Evolutionary conservation across 2,888 invertebrate genomes (phyloP).

Genomic region (Cataglyphis cursor): DNA sequence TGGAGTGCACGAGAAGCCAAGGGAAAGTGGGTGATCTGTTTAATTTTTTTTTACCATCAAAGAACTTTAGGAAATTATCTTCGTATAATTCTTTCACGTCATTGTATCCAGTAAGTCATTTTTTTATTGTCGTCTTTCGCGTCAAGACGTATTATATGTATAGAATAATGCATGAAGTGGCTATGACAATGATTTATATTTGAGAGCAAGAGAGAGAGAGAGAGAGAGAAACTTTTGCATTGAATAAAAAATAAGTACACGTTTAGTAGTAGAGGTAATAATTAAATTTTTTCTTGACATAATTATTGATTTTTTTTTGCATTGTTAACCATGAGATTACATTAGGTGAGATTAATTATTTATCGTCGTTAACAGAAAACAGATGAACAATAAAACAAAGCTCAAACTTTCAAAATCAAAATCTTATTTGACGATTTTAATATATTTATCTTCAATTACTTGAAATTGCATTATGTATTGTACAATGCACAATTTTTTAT

Average conservation of each 20-base stretch:
- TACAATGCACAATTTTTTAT: not conserved
- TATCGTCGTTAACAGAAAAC: not conserved
- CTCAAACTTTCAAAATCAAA: not conserved
- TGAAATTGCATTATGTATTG: not conserved
- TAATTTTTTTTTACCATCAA: not conserved
- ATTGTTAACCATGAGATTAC: not conserved
- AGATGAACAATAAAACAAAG: not conserved
- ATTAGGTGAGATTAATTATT: not conserved
- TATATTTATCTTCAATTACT: not conserved
- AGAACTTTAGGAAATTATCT: constrained; percentile 4
- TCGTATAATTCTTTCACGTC: not conserved
- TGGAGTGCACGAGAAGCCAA: constrained; percentile 6
- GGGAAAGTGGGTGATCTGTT: not conserved
- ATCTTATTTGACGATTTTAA: not conserved
- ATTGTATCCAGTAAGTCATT: not conserved
- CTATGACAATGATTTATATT: not conserved
- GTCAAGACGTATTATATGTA: no score
- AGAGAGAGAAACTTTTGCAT: not conserved
- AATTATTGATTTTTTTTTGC: not conserved
- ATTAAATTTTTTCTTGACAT: not conserved
- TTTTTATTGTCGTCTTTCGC: not conserved
- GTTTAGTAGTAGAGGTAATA: not conserved
- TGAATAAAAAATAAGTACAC: not conserved
- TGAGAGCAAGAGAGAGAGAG: not conserved
- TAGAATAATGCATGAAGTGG: not conserved